Evolutionary conservation across 2,888 invertebrate genomes (phyloP).

Genomic region (Eumerus sabulonum): DNA sequence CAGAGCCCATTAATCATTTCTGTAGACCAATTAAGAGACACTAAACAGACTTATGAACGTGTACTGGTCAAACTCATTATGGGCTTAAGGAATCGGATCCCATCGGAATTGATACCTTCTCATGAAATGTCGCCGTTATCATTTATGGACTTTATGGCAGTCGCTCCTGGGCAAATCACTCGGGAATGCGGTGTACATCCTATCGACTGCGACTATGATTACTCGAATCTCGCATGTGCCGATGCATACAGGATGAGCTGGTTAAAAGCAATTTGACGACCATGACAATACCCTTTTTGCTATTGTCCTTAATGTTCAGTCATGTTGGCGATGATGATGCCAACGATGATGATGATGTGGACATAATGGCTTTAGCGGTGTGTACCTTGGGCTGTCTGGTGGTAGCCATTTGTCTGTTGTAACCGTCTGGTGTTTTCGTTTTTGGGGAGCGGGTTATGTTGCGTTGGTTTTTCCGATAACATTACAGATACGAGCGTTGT

Average conservation of each 20-base stretch:
- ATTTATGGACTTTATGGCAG: slow-evolving; percentile 11
- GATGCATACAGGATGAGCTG: slow-evolving; percentile 26
- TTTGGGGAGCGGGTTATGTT: slow-evolving; percentile 57
- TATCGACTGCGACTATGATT: not conserved
- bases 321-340: slow-evolving; percentile 30
- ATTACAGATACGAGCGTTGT: slow-evolving; percentile 22
- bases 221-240: not conserved
- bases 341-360: slow-evolving; percentile 51
- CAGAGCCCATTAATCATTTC: no score
- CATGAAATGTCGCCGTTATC: slow-evolving; percentile 14
- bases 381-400: slow-evolving; percentile 44
- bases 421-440: slow-evolving; percentile 40
- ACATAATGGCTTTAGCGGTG: slow-evolving; percentile 63
- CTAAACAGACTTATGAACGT: no score
- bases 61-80: no score
- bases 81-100: not conserved
- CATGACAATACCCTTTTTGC: slow-evolving; percentile 54
- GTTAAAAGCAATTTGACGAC: slow-evolving; percentile 63
- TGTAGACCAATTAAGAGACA: no score
- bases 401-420: slow-evolving; percentile 30
- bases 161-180: not conserved
- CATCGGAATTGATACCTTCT: slow-evolving; percentile 12
- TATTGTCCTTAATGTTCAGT: slow-evolving; percentile 18
- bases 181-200: slow-evolving; percentile 1
- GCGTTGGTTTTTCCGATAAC: slow-evolving; percentile 52